phyloP scores from a whole-genome alignment of 2,113 vertebrate genomes.

The Neopipo cinnamomea region DNA sequence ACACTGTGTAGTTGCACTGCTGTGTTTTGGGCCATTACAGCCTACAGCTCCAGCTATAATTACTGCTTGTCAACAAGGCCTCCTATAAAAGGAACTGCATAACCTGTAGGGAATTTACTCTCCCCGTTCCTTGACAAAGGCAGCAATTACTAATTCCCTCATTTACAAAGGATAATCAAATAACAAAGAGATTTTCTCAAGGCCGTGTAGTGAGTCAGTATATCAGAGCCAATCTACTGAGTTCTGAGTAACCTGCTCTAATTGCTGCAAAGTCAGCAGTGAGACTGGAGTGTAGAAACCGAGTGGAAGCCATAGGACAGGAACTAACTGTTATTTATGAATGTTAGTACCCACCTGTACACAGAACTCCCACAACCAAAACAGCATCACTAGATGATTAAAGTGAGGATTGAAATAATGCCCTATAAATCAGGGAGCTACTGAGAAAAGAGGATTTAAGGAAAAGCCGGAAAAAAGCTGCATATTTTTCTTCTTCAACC shows the following conservation, averaged over 20 bases:
- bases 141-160: constrained; percentile 38
- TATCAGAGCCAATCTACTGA: neutral
- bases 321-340: neutral
- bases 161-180: constrained; percentile 48
- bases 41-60: constrained; percentile 33
- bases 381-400: neutral
- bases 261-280: neutral
- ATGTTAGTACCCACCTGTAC: neutral
- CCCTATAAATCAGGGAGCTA: neutral
- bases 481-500: neutral
- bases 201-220: neutral
- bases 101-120: constrained; percentile 34
- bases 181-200: constrained; percentile 14
- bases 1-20: neutral
- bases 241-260: neutral
- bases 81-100: constrained; percentile 9
- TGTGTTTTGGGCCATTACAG: neutral
- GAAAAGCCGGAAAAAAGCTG: neutral
- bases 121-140: constrained; percentile 15
- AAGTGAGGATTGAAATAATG: constrained; percentile 36
- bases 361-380: neutral
- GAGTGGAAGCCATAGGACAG: neutral
- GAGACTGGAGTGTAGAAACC: neutral
- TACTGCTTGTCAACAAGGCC: constrained; percentile 1
- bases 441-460: constrained; percentile 18